Percentiles rank a stretch among this genome's conserved stretches.
Evolutionary conservation across 2,113 vertebrate genomes (phyloP).

Genomic region (Macaca mulatta): DNA sequence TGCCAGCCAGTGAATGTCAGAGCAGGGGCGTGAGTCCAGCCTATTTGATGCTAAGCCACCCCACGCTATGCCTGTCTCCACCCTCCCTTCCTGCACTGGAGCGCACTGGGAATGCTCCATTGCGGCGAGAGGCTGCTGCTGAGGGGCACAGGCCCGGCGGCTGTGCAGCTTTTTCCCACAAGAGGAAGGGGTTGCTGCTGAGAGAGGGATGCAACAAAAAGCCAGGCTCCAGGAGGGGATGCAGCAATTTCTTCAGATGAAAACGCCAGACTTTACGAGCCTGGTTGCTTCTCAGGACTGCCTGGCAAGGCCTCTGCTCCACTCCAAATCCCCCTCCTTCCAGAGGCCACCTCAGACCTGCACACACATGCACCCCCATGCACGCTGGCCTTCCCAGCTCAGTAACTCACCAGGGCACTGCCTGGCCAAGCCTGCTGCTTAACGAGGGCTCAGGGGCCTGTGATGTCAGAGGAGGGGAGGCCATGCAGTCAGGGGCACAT

Average conservation of each 20-base stretch:
- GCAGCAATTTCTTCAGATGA: neutral
- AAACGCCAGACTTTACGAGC: neutral
- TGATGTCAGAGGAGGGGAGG: neutral
- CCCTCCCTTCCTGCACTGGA: too few relatives aligned
- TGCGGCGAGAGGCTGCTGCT: too few relatives aligned
- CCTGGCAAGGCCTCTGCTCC: neutral
- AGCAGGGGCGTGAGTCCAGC: neutral
- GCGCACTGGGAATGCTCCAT: neutral
- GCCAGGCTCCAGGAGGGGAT: accelerated
- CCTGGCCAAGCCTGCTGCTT: neutral
- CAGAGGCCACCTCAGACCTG: neutral
- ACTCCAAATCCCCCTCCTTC: neutral
- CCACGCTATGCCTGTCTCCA: accelerated
- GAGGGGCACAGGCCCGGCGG: too few relatives aligned
- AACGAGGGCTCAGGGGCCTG: too few relatives aligned
- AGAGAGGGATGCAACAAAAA: neutral
- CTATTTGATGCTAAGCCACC: accelerated
- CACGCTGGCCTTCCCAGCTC: neutral
- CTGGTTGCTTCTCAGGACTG: neutral
- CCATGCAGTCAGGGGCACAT: accelerated
- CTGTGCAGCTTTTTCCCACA: neutral
- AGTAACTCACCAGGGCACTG: neutral
- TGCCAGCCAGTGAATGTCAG: neutral
- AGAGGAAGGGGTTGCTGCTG: neutral
- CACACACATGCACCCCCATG: too few relatives aligned